Evolutionary conservation across 2,113 vertebrate genomes (phyloP).

Genomic region (Nanger granti): DNA sequence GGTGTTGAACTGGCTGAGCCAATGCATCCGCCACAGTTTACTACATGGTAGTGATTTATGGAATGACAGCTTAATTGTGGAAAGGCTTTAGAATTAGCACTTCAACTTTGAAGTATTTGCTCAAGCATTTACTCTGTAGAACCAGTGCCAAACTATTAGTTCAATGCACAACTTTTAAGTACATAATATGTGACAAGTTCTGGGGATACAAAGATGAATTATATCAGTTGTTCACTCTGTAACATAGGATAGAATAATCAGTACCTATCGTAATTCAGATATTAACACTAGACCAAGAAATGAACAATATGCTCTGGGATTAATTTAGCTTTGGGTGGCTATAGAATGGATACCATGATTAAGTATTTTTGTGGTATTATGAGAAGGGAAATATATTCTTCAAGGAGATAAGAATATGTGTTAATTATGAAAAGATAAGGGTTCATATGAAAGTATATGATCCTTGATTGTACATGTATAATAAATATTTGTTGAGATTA

Average conservation of each 20-base stretch:
- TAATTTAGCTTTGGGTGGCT: not conserved
- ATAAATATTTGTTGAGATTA: not conserved
- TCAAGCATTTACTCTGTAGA: not conserved
- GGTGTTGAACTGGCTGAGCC: not conserved
- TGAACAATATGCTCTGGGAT: not conserved
- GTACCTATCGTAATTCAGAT: not conserved
- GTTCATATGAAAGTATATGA: not conserved
- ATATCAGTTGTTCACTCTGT: not conserved
- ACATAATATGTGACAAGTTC: not conserved
- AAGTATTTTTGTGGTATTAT: not conserved
- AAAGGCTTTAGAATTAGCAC: constrained; percentile 19
- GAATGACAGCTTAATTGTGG: not conserved
- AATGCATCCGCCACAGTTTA: not conserved
- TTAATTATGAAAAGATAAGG: not conserved
- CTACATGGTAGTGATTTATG: not conserved
- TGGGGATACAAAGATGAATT: not conserved
- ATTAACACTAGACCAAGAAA: not conserved
- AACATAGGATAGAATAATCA: not conserved
- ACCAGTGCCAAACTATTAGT: constrained; percentile 16
- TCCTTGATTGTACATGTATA: not conserved
- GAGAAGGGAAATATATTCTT: not conserved
- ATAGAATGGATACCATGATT: not conserved
- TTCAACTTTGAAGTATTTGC: not conserved
- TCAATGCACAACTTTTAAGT: not conserved
- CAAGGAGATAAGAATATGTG: not conserved